A percentile compares a stretch with the other conserved stretches of the same genome.
phyloP scores from a whole-genome alignment of 2,113 vertebrate species.

The Spheniscus mendiculus region DNA sequence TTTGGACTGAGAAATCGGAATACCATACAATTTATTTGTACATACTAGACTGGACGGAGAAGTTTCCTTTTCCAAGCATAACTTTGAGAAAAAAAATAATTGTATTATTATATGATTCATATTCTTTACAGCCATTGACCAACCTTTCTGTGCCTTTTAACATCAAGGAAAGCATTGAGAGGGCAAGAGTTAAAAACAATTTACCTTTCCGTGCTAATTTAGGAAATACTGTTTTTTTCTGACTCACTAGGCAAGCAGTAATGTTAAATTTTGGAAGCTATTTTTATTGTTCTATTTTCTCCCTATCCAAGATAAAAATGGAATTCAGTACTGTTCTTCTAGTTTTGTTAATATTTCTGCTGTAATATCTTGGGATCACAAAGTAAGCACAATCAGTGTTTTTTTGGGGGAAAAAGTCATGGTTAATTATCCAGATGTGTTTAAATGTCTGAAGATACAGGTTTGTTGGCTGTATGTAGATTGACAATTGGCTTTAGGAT shows the following conservation, averaged over 20 bases:
- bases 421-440: not conserved
- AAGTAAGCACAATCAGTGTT: not conserved
- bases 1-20: too few species aligned
- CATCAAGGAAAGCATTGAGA: not conserved
- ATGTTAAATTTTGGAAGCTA: not conserved
- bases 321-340: not conserved
- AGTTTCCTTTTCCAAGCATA: too few species aligned
- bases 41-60: too few species aligned
- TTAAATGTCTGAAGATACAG: not conserved
- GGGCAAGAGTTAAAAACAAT: not conserved
- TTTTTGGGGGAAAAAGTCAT: accelerated
- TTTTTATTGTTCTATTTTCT: not conserved
- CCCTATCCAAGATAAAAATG: not conserved
- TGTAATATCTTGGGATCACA: not conserved
- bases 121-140: not conserved
- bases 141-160: not conserved
- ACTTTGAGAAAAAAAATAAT: too few species aligned
- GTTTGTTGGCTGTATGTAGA: not conserved
- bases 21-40: too few species aligned
- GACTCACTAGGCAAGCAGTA: not conserved
- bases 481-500: not conserved
- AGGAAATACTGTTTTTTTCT: not conserved
- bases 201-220: not conserved
- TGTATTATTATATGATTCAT: too few species aligned
- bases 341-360: not conserved